phyloP scores from a whole-genome alignment of 2,113 vertebrate genomes.

The Triplophysa tibetana region DNA sequence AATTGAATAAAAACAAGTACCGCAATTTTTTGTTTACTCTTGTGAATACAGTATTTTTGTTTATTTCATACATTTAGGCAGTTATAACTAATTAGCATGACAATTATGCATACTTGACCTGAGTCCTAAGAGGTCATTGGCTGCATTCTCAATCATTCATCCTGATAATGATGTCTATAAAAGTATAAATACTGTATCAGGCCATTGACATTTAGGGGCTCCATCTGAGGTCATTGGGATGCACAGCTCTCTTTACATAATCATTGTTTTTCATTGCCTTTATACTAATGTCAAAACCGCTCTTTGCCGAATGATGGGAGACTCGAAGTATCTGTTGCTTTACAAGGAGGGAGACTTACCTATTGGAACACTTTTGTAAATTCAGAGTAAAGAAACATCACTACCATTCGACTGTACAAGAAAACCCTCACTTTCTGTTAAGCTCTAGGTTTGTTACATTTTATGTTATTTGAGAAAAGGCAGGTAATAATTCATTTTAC shows the following conservation, averaged over 20 bases:
- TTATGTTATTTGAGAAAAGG: background rate
- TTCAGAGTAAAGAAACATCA: conserved; percentile 67
- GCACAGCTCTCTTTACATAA: conserved; percentile 14
- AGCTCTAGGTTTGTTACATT: conserved; percentile 70
- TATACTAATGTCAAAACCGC: conserved; percentile 30
- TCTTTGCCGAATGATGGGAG: conserved; percentile 64
- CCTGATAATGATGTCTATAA: conserved; percentile 13
- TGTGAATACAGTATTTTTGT: too few relatives aligned
- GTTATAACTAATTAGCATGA: too few relatives aligned
- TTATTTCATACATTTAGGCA: too few relatives aligned
- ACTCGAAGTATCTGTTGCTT: conserved; percentile 66
- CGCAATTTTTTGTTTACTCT: too few relatives aligned
- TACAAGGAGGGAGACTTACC: conserved; percentile 68
- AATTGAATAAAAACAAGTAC: too few relatives aligned
- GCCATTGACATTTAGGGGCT: background rate
- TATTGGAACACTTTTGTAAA: conserved; percentile 73
- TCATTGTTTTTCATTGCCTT: background rate
- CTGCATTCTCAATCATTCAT: background rate
- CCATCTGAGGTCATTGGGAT: conserved; percentile 1
- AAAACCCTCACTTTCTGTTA: conserved; percentile 60
- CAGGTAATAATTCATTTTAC: too few relatives aligned
- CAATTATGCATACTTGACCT: background rate
- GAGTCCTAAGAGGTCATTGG: background rate
- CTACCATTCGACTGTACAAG: conserved; percentile 62
- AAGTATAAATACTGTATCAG: background rate